Evolutionary conservation across 2,888 invertebrate species (phyloP).

Genomic region (Eurois occulta): DNA sequence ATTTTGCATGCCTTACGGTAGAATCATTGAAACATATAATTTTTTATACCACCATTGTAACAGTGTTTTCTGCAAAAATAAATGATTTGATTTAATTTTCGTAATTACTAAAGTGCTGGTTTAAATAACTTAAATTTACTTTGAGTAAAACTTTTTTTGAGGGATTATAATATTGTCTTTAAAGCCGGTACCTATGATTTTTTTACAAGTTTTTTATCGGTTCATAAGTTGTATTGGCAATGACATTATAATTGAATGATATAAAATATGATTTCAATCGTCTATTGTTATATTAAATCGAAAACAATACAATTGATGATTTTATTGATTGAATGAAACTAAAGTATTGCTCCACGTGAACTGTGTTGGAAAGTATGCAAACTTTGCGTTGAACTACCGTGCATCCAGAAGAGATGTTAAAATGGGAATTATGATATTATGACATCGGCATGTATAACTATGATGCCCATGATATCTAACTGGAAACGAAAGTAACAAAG

Average conservation of each 20-base stretch:
- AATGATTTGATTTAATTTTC: too few relatives aligned
- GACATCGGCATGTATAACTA: background rate
- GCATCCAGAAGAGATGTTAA: background rate
- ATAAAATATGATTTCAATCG: background rate
- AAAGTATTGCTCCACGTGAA: background rate
- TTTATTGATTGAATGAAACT: background rate
- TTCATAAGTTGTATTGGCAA: background rate
- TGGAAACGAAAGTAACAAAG: background rate
- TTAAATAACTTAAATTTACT: background rate
- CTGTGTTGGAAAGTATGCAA: background rate
- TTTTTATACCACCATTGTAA: too few relatives aligned
- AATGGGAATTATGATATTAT: background rate
- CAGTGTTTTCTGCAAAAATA: too few relatives aligned
- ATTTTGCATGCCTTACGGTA: too few relatives aligned
- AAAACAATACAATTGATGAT: constrained; percentile 3
- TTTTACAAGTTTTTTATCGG: background rate
- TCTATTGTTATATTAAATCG: background rate
- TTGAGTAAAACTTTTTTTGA: background rate
- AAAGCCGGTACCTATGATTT: background rate
- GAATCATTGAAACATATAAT: too few relatives aligned
- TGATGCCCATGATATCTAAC: background rate
- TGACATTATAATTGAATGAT: background rate
- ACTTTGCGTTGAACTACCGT: background rate
- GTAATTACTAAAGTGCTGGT: background rate
- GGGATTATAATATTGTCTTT: background rate